Evolutionary conservation across 2,113 vertebrate genomes (phyloP).

Genomic region (Phrynosoma blainvillii): DNA sequence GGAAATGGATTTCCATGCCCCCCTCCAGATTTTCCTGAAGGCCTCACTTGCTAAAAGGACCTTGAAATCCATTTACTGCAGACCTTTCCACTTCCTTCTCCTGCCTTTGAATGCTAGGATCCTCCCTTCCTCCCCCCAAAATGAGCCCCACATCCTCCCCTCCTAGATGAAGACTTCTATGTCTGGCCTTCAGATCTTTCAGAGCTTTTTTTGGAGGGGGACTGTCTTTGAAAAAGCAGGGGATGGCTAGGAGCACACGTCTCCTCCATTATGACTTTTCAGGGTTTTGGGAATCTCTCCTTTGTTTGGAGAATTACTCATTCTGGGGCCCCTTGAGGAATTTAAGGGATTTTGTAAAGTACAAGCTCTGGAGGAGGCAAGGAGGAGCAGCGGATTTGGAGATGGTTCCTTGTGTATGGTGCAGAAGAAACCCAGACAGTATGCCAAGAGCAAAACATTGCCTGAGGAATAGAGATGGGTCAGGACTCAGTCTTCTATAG

Average conservation of each 20-base stretch:
- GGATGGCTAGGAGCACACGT: constrained; percentile 25
- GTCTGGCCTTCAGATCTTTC: accelerated
- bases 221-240: background rate
- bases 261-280: constrained; percentile 64
- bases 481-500: background rate
- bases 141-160: constrained; percentile 23
- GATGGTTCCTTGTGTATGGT: constrained; percentile 57
- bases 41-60: constrained; percentile 57
- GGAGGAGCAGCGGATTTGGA: constrained; percentile 62
- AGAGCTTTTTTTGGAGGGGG: background rate
- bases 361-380: constrained; percentile 45
- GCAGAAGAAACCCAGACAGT: background rate
- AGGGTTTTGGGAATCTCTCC: constrained; percentile 56
- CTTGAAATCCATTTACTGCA: constrained; percentile 57
- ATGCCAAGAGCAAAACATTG: too few relatives aligned
- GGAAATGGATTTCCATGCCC: constrained; percentile 48
- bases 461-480: too few relatives aligned
- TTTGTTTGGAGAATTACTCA: constrained; percentile 68
- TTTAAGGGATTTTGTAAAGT: constrained; percentile 68
- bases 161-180: constrained; percentile 12
- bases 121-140: background rate
- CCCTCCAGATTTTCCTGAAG: constrained; percentile 40
- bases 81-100: constrained; percentile 41
- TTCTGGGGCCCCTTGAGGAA: constrained; percentile 68
- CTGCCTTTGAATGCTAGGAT: background rate